A percentile compares a stretch with the other conserved stretches of the same genome.
phyloP scores from a whole-genome alignment of 1,140 invertebrate species.

The Nautilus pompilius region DNA sequence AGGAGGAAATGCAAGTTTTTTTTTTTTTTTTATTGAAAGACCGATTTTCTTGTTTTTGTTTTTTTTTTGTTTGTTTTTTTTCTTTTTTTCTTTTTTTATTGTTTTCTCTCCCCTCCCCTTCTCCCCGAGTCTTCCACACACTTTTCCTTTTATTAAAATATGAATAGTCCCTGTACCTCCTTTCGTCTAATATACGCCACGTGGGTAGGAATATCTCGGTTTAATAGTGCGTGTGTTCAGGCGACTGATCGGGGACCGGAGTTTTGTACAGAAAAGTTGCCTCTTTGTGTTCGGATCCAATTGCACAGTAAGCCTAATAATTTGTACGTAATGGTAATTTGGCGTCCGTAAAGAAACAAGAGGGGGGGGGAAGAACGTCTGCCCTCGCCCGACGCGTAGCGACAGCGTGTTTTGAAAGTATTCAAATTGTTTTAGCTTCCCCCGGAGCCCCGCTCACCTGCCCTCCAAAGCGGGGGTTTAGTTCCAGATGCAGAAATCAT shows the following conservation, averaged over 20 bases:
- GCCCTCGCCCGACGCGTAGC: too few species aligned
- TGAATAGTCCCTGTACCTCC: background rate
- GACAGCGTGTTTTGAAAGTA: conserved; percentile 3
- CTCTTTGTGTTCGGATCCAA: conserved; percentile 5
- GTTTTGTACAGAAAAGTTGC: background rate
- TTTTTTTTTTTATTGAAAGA: too few species aligned
- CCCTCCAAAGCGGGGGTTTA: background rate
- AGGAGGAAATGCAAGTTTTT: too few species aligned
- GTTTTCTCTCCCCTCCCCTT: background rate
- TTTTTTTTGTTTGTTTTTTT: too few species aligned
- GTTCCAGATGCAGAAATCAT: conserved; percentile 1
- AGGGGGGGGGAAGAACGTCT: background rate
- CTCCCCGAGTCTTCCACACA: background rate
- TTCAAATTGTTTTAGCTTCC: background rate
- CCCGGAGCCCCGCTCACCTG: background rate
- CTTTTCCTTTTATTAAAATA: conserved; percentile 1
- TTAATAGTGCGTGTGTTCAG: conserved; percentile 6
- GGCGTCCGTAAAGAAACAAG: conserved; percentile 1
- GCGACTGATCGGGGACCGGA: background rate
- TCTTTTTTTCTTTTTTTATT: background rate
- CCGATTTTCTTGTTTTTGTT: too few species aligned
- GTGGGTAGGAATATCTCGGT: conserved; percentile 1
- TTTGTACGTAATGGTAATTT: conserved; percentile 7
- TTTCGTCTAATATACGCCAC: background rate
- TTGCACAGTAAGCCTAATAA: conserved; percentile 4